These are phyloP conservation scores for Zonotrichia leucophrys DNA, from an alignment of 2,113 vertebrate genomes.

Conservation along the genomic window DNA sequence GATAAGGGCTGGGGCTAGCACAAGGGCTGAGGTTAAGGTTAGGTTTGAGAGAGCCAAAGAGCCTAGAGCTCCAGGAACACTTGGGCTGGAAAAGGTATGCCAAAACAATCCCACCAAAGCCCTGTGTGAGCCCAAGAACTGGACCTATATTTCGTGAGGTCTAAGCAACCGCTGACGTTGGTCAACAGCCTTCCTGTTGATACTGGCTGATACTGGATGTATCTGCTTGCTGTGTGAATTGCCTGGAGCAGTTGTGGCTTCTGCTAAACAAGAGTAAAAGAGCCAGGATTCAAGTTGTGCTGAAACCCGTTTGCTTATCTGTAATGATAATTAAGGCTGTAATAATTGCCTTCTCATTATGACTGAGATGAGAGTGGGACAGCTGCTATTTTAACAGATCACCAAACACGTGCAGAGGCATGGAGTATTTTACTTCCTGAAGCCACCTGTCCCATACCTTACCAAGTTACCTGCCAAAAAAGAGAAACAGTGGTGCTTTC, in stretches of 20 bases:
- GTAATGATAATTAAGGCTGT: not conserved
- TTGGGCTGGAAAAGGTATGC: not conserved
- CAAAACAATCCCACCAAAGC: not conserved
- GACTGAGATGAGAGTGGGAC: not conserved
- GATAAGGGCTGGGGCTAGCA: not conserved
- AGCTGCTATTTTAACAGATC: conserved; percentile 18
- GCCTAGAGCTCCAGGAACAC: not conserved
- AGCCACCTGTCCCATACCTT: not conserved
- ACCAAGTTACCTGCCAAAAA: not conserved
- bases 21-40: too few relatives aligned
- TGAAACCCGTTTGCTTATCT: not conserved
- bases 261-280: not conserved
- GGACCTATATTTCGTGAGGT: not conserved
- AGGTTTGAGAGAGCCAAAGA: not conserved
- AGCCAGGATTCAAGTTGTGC: not conserved
- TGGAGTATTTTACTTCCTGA: not conserved
- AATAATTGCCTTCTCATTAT: not conserved
- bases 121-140: not conserved
- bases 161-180: not conserved
- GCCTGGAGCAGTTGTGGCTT: not conserved
- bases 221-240: not conserved
- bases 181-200: not conserved
- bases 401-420: not conserved
- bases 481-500: not conserved
- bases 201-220: not conserved